Conservation (phyloP, 2,113 vertebrate species). For the Poeciliopsis prolifica region DNA sequence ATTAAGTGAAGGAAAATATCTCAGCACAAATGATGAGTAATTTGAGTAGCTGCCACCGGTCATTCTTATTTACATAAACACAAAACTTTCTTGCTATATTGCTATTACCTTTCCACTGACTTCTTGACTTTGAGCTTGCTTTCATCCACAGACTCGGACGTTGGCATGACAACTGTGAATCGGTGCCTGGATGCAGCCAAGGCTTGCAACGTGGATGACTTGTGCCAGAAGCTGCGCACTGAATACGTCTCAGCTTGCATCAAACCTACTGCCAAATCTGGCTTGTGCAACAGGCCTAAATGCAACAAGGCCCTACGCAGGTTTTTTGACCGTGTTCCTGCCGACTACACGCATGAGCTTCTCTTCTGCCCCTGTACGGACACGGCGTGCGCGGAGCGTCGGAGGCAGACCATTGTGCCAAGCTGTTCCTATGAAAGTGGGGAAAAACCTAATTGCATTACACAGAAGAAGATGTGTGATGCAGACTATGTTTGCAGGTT, state of each 20-base stretch:
- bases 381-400: constrained; percentile 88
- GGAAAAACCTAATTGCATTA: constrained; percentile 87
- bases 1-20: not conserved
- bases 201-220: constrained; percentile 87
- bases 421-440: constrained; percentile 87
- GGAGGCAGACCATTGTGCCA: constrained; percentile 93
- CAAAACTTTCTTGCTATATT: not conserved
- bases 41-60: not conserved
- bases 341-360: constrained; percentile 88
- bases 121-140: constrained; percentile 32
- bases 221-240: constrained; percentile 90
- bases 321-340: constrained; percentile 91
- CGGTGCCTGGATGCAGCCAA: constrained; percentile 91
- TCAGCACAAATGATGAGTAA: constrained; percentile 16
- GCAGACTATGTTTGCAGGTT: constrained; percentile 92
- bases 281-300: constrained; percentile 83
- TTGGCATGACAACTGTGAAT: constrained; percentile 81
- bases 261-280: constrained; percentile 74
- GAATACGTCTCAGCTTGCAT: constrained; percentile 91
- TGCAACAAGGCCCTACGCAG: constrained; percentile 89
- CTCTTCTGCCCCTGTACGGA: constrained; percentile 94
- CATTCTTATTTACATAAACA: not conserved
- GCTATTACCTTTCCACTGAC: constrained; percentile 14
- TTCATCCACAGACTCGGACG: constrained; percentile 72
- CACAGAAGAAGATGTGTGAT: constrained; percentile 85